Evolutionary conservation across 1,140 invertebrate species (phyloP), one percentile per base, ranked within the genome.

Genomic region (Ditylenchus dipsaci): DNA sequence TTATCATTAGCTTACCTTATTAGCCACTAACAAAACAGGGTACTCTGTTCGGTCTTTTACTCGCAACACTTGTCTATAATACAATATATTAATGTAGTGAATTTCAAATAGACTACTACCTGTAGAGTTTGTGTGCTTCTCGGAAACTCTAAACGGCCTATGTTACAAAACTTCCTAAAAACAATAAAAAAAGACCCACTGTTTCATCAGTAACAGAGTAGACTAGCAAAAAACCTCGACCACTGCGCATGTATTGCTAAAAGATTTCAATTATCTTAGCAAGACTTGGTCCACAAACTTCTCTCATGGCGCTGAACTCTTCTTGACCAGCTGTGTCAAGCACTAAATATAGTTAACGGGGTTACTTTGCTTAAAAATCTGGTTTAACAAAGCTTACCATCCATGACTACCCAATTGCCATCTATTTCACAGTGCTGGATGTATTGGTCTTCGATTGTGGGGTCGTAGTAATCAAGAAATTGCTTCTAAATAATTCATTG

Each of bases 311-410:
- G 0, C 76, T 78, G 49, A 76, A 76, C 56, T 97, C 94, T 80
- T 97, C 94, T 85, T 97, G 95, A 0, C 95, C 95, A 47, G 95
- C 95, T n/a, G 94, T 97, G 84, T 97, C 94, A 76, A 97, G 85
- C 83, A 97, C 91, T 80, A 63, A 68, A 80, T 72, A 30, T 26
- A 30, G 15, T 29, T 21, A 45, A 17, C 3, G 15, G 3, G 8
- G 8, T 53, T 7, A 53, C 49, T 5, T 53, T 7, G 3, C 3
- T 7, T 53, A 21, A 7, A 17, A 53, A 53, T 45, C 49, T 53
- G 15, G 49, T 53, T 17, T 7, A 53, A 53, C 23, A 21, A 53
- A 21, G 23, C 86, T 85, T 84, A 93, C 91, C 92, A 87, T 94
- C 91, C 57, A 95, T 84, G 71, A 93, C 89, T 82, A 92, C 93